A percentile compares a stretch with the other conserved stretches of the same genome.
Conservation (phyloP, 1,140 invertebrate species). For the Zaprionus davidi region DNA sequence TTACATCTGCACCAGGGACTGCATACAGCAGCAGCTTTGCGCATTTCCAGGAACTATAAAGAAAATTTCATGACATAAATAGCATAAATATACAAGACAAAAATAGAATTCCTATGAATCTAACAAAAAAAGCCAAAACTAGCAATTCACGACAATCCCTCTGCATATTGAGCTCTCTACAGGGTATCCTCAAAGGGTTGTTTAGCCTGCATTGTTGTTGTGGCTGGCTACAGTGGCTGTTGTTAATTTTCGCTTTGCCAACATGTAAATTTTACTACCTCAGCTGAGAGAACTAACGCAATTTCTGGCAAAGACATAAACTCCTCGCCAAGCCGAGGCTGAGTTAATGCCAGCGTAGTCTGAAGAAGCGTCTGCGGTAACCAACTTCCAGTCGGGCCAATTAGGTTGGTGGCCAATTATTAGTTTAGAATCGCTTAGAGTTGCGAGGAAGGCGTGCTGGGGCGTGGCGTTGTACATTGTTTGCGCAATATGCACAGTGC, state of each 20-base stretch:
- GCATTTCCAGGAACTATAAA: not conserved
- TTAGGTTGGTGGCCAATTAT: conserved; percentile 52
- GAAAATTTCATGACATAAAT: no score
- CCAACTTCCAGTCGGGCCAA: conserved; percentile 14
- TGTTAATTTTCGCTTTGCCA: conserved; percentile 61
- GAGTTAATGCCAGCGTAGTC: not conserved
- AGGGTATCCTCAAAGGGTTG: conserved; percentile 11
- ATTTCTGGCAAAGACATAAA: conserved; percentile 1
- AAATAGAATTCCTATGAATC: not conserved
- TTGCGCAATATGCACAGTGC: conserved; percentile 49
- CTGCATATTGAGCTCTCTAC: not conserved
- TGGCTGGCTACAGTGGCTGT: conserved; percentile 26
- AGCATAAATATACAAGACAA: no score
- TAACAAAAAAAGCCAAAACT: not conserved
- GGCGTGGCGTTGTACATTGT: conserved; percentile 21
- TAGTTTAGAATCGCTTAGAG: conserved; percentile 41
- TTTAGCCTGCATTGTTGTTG: not conserved
- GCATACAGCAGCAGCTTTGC: not conserved
- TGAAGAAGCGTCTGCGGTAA: conserved; percentile 1
- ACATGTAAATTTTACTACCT: conserved; percentile 51
- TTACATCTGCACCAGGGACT: not conserved
- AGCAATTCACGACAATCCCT: not conserved
- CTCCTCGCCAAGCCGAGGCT: not conserved
- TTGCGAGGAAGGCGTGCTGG: not conserved
- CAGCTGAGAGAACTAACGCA: not conserved